A percentile compares a stretch with the other conserved stretches of the same genome.
Evolutionary conservation across 1,140 invertebrate species (phyloP).

Genomic region (Cataglyphis hispanica): DNA sequence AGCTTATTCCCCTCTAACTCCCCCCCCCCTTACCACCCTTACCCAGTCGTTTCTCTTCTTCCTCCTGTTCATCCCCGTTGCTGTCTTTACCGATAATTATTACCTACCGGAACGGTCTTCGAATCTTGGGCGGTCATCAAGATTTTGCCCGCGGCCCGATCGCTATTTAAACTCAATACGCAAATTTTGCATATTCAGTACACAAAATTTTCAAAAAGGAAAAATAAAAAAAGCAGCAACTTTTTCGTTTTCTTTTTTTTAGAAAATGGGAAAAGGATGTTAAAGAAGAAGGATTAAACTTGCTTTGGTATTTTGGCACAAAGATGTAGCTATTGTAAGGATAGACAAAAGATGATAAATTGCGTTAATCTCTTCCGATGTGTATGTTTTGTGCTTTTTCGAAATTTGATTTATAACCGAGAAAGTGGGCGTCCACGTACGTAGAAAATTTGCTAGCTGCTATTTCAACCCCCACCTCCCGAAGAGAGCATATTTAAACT

Average conservation of each 20-base stretch:
- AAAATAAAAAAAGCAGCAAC: neutral
- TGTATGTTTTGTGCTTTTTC: too few species aligned
- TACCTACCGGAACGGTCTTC: slow-evolving; percentile 49
- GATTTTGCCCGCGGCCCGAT: slow-evolving; percentile 35
- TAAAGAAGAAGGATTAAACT: neutral
- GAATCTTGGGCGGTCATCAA: slow-evolving; percentile 55
- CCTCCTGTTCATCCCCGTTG: neutral
- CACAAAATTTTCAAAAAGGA: neutral
- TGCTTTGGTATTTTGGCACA: neutral
- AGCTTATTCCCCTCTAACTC: slow-evolving; percentile 30
- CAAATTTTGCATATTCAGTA: neutral
- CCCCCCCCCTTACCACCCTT: neutral
- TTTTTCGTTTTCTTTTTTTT: neutral
- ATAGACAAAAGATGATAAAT: too few species aligned
- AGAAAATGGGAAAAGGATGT: neutral
- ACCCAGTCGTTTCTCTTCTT: too few species aligned
- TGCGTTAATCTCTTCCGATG: too few species aligned
- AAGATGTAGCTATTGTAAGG: too few species aligned
- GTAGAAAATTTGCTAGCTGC: too few species aligned
- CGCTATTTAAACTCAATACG: neutral
- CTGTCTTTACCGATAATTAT: slow-evolving; percentile 69
- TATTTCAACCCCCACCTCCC: too few species aligned
- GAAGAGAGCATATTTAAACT: too few species aligned
- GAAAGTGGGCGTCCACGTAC: too few species aligned
- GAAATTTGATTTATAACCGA: too few species aligned